phyloP scores from a whole-genome alignment of 2,888 invertebrate genomes.

The Heliconius cydno region DNA sequence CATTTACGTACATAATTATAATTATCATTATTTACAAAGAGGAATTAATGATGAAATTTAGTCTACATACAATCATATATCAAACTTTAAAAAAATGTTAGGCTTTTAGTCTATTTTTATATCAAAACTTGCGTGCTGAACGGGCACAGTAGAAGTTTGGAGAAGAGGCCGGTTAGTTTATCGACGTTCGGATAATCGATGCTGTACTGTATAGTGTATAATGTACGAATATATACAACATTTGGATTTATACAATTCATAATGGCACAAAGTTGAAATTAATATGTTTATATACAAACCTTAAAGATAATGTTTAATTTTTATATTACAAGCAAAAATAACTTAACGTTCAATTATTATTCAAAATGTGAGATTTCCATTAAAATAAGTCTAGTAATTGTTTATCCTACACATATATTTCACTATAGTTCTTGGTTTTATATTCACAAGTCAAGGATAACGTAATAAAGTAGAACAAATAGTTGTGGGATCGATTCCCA shows the following conservation, averaged over 20 bases:
- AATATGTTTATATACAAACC: conserved; percentile 28
- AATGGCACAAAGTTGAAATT: conserved; percentile 35
- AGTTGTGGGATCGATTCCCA: not conserved
- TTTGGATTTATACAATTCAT: conserved; percentile 40
- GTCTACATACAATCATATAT: conserved; percentile 41
- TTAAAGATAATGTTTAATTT: not conserved
- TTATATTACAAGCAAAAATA: not conserved
- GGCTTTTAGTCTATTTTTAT: not conserved
- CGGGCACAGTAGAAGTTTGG: not conserved
- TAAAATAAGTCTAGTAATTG: not conserved
- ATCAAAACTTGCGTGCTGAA: not conserved
- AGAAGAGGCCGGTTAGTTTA: not conserved
- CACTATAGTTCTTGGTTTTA: not conserved
- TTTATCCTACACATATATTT: not conserved
- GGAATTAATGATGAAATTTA: not conserved
- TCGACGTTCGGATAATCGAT: not conserved
- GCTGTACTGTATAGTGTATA: not conserved
- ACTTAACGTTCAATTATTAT: not conserved
- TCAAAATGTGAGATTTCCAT: not conserved
- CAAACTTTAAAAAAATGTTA: not conserved
- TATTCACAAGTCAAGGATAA: not conserved
- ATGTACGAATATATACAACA: not conserved
- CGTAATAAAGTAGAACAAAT: not conserved
- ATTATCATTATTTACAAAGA: not conserved
- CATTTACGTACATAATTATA: not conserved